Evolutionary conservation across 2,888 invertebrate genomes (phyloP).

Genomic region (Lithophane ornitopus): DNA sequence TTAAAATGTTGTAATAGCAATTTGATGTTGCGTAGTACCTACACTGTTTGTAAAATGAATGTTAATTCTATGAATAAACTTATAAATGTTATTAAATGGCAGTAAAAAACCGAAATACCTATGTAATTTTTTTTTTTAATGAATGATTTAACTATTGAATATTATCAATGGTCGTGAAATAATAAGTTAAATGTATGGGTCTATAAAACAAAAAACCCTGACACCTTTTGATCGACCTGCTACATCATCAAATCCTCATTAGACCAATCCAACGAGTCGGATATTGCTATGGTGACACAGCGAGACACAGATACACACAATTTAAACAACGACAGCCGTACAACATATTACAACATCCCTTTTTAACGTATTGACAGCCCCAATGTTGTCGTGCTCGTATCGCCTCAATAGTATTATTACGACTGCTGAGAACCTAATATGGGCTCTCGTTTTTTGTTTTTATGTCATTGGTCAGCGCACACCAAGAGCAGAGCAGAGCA

Average conservation of each 20-base stretch:
- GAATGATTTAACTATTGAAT: neutral
- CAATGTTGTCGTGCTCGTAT: too few species aligned
- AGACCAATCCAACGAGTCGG: neutral
- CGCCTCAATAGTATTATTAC: too few species aligned
- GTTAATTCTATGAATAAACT: constrained; percentile 27
- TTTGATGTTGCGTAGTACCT: constrained; percentile 14
- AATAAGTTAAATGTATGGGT: neutral
- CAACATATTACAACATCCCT: too few species aligned
- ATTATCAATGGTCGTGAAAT: neutral
- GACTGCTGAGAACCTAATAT: too few species aligned
- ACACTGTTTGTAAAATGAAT: constrained; percentile 27
- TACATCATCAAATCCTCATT: neutral
- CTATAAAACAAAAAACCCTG: neutral
- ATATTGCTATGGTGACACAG: too few species aligned
- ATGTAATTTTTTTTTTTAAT: neutral
- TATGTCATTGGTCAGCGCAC: too few species aligned
- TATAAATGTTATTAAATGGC: constrained; percentile 7
- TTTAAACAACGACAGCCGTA: too few species aligned
- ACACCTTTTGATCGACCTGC: neutral
- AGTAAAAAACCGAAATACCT: neutral
- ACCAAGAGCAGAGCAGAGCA: too few species aligned
- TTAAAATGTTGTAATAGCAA: constrained; percentile 37
- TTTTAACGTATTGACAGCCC: too few species aligned
- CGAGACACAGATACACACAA: too few species aligned
- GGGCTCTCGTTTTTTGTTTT: too few species aligned